Percentiles rank a stretch among this genome's conserved stretches.
phyloP scores from a whole-genome alignment of 2,888 invertebrate species.

The Blomia tropicalis region DNA sequence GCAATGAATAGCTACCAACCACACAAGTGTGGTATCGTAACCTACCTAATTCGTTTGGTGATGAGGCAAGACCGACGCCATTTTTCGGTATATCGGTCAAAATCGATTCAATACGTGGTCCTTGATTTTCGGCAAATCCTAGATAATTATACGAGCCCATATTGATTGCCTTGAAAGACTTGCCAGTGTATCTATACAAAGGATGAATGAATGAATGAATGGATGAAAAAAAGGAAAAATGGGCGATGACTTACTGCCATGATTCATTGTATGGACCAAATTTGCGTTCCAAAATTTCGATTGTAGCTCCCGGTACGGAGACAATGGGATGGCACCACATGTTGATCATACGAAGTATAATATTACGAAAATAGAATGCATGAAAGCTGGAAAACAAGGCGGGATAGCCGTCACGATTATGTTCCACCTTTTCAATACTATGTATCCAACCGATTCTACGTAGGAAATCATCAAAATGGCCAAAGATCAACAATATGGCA shows the following conservation, averaged over 20 bases:
- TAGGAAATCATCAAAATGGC: constrained; percentile 76
- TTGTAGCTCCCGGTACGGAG: constrained; percentile 73
- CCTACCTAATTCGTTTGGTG: constrained; percentile 54
- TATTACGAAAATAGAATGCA: constrained; percentile 61
- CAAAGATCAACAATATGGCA: constrained; percentile 76
- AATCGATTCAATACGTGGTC: constrained; percentile 59
- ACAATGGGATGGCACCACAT: constrained; percentile 89
- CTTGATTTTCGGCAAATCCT: constrained; percentile 73
- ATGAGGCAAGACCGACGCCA: constrained; percentile 57
- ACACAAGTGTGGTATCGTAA: no score
- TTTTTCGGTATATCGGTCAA: constrained; percentile 49
- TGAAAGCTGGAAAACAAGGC: constrained; percentile 39
- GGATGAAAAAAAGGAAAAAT: not conserved
- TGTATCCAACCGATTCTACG: constrained; percentile 40
- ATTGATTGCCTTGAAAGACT: constrained; percentile 67
- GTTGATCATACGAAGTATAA: constrained; percentile 79
- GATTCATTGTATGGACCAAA: constrained; percentile 82
- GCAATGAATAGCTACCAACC: not conserved
- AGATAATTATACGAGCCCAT: constrained; percentile 96
- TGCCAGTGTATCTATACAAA: constrained; percentile 59
- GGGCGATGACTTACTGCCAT: constrained; percentile 48
- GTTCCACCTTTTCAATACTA: constrained; percentile 37
- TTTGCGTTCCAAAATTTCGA: constrained; percentile 64
- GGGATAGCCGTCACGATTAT: constrained; percentile 43
- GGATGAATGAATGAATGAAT: not conserved